These are phyloP conservation scores for Caenorhabditis sp. DNA, from an alignment of 2,888 invertebrate genomes.

Conservation along the genomic window DNA sequence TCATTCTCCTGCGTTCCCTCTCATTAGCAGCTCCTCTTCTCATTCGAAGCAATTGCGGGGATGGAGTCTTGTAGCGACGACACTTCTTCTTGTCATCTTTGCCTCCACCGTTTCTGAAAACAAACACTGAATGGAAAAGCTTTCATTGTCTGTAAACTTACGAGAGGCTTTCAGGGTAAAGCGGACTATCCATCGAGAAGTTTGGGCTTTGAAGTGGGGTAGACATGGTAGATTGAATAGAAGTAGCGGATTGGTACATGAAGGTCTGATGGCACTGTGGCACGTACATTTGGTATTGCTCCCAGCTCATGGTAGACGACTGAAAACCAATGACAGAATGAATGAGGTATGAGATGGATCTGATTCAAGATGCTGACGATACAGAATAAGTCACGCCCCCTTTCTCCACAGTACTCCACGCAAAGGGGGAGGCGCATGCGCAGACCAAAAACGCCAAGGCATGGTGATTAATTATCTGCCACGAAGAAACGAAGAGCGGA, in stretches of 20 bases:
- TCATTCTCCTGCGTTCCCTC: constrained; percentile 82
- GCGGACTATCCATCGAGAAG: constrained; percentile 56
- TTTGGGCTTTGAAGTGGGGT: constrained; percentile 70
- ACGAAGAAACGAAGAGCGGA: constrained; percentile 45
- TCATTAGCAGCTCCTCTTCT: constrained; percentile 78
- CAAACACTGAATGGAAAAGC: neutral
- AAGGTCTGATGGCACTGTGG: constrained; percentile 46
- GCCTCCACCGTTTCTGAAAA: constrained; percentile 54
- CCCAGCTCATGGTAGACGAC: constrained; percentile 57
- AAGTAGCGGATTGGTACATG: constrained; percentile 30
- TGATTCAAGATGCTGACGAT: constrained; percentile 42
- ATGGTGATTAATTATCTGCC: constrained; percentile 57
- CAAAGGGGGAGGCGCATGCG: constrained; percentile 44
- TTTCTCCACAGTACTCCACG: constrained; percentile 53
- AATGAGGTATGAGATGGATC: constrained; percentile 8
- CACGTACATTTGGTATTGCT: constrained; percentile 64
- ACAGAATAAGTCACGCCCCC: constrained; percentile 51
- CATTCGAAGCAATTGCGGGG: constrained; percentile 78
- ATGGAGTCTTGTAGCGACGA: constrained; percentile 81
- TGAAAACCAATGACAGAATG: constrained; percentile 13
- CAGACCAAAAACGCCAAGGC: constrained; percentile 13
- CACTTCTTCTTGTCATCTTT: constrained; percentile 65
- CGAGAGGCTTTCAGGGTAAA: constrained; percentile 47
- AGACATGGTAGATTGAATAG: constrained; percentile 46
- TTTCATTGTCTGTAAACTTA: constrained; percentile 12